Evolutionary conservation across 2,113 vertebrate genomes (phyloP).

Genomic region (Sprattus sprattus): DNA sequence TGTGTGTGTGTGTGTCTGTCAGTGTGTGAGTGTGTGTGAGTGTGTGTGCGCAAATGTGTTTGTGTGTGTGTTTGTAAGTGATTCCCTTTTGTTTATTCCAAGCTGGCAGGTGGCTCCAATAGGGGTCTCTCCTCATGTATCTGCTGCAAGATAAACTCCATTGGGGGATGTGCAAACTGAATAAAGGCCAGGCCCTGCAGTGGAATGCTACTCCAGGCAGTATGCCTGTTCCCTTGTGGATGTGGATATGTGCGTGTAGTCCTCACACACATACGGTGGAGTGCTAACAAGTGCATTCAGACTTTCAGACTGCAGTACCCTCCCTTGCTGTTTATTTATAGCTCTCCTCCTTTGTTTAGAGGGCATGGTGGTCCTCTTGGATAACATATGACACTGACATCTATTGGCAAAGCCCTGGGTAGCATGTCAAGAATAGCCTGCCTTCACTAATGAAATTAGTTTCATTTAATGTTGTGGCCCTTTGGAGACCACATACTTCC

Average conservation of each 20-base stretch:
- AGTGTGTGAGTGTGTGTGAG: not conserved
- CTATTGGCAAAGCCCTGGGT: constrained; percentile 33
- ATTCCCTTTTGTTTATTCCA: not conserved
- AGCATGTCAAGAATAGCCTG: constrained; percentile 25
- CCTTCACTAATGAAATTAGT: constrained; percentile 9
- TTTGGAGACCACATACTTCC: not conserved
- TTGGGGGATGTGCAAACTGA: not conserved
- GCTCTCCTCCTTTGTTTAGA: not conserved
- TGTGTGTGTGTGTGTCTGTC: not conserved
- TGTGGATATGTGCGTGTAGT: not conserved
- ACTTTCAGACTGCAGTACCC: not conserved
- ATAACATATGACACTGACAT: constrained; percentile 35
- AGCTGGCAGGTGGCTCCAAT: not conserved
- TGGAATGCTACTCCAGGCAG: not conserved
- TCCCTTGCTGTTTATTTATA: not conserved
- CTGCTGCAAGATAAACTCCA: not conserved
- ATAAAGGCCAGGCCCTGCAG: not conserved
- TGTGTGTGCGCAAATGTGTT: not conserved
- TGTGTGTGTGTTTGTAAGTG: not conserved
- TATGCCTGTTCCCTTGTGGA: not conserved
- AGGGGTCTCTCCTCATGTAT: not conserved
- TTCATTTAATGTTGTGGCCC: not conserved
- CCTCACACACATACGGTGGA: not conserved
- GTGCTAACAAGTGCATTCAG: not conserved
- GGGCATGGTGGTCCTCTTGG: not conserved